phyloP scores from a whole-genome alignment of 2,113 vertebrate genomes.

The Halcyon senegalensis region DNA sequence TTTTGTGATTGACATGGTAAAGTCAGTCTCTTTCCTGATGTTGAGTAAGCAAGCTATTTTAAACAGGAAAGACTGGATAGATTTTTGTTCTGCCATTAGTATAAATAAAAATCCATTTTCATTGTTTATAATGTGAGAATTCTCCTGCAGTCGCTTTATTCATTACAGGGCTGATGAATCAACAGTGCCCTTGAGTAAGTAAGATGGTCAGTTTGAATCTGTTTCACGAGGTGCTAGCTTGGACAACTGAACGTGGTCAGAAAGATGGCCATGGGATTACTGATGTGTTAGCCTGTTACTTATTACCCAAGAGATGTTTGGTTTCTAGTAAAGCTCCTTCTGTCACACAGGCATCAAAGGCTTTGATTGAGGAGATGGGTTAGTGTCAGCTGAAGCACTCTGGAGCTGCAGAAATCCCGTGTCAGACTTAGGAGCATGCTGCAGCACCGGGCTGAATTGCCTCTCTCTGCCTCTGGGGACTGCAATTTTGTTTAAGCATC shows the following conservation, averaged over 20 bases:
- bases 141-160: background rate
- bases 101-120: background rate
- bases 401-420: background rate
- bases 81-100: background rate
- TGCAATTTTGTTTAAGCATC: background rate
- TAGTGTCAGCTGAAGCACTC: background rate
- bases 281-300: background rate
- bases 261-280: background rate
- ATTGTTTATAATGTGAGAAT: background rate
- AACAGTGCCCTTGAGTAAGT: background rate
- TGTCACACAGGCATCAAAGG: background rate
- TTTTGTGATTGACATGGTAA: constrained; percentile 21
- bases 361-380: background rate
- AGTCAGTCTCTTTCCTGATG: background rate
- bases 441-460: background rate
- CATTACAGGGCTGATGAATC: background rate
- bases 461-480: fast-evolving
- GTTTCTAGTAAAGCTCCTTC: background rate
- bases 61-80: background rate
- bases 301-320: background rate
- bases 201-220: background rate
- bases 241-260: fast-evolving
- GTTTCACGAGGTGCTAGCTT: background rate
- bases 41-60: background rate
- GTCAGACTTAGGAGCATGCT: background rate